Evolutionary conservation across 2,113 vertebrate species (phyloP), one percentile per base, ranked within the genome.

Genomic region (Centrocercus urophasianus): DNA sequence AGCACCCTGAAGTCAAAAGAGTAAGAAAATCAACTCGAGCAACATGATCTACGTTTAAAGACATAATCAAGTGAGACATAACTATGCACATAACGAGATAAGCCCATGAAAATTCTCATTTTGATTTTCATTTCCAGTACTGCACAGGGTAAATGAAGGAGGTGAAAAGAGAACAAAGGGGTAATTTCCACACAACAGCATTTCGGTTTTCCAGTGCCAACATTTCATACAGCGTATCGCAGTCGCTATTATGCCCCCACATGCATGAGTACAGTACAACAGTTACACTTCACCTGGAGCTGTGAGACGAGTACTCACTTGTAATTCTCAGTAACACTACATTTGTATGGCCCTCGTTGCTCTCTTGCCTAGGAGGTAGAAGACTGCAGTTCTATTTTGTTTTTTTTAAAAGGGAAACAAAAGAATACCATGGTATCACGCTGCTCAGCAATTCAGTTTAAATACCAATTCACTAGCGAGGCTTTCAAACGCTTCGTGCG

Each of bases 161-260:
- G 0, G 0, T 32, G 18, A 32, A 91, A 91, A 60, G 30, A 72
- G 56, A 90, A 83, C 28, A 93, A 77, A 93, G 34, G 28, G 32
- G 75, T 72, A n/a, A 36, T 57, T 93, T 81, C 80, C 48, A 52
- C 20, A 57, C 8, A 78, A 13, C 59, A 86, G 65, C 45, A 86
- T 36, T 64, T 78, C 76, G 74, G 50, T 28, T 80, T 93, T 42
- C 50, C 22, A 67, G 12, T 30, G 34, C 34, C 71, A 91, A 32
- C 11, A 40, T 57, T 92, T 93, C 86, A 74, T 56, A 38, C 4
- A 70, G 88, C 59, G 24, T 30, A 60, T 54, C 67, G 67, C 61
- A 61, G 61, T n/a, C 42, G 22, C 43, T 96, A 88, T 75, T 75
- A 84, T 81, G 83, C 13, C 61, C 52, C 88, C 76, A 90, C 67